phyloP scores from a whole-genome alignment of 2,797 vertebrate genomes.

The Periparus ater region DNA sequence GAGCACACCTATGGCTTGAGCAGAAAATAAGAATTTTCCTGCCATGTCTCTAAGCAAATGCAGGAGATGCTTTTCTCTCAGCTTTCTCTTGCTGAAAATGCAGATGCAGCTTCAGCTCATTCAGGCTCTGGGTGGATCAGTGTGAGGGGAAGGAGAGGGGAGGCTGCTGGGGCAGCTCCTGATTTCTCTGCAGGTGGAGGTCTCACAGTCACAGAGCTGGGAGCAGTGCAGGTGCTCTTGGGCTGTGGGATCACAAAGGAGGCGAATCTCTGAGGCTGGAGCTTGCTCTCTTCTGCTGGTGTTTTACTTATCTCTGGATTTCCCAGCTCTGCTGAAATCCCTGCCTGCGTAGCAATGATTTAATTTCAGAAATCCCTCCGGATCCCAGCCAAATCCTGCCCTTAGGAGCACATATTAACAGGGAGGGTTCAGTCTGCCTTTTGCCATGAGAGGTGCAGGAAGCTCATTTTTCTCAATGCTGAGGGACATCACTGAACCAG shows the following conservation, averaged over 20 bases:
- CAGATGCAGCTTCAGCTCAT: background rate
- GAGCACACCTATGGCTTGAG: background rate
- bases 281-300: background rate
- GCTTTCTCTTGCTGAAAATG: background rate
- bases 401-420: background rate
- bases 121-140: background rate
- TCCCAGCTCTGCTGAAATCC: constrained; percentile 40
- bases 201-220: background rate
- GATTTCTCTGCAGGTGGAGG: background rate
- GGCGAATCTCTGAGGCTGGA: background rate
- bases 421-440: background rate
- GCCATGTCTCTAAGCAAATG: background rate
- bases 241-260: background rate
- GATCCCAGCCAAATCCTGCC: constrained; percentile 24
- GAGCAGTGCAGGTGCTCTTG: background rate
- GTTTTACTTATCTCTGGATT: constrained; percentile 33
- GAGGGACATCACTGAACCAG: background rate
- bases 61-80: background rate
- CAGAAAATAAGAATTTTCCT: background rate
- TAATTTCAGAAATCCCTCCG: constrained; percentile 26
- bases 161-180: background rate
- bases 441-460: background rate
- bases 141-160: background rate
- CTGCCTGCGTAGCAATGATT: background rate
- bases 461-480: background rate